Evolutionary conservation across 2,113 vertebrate species (phyloP), one percentile per base, ranked within the genome.

Genomic region (Phyllostomus hastatus): DNA sequence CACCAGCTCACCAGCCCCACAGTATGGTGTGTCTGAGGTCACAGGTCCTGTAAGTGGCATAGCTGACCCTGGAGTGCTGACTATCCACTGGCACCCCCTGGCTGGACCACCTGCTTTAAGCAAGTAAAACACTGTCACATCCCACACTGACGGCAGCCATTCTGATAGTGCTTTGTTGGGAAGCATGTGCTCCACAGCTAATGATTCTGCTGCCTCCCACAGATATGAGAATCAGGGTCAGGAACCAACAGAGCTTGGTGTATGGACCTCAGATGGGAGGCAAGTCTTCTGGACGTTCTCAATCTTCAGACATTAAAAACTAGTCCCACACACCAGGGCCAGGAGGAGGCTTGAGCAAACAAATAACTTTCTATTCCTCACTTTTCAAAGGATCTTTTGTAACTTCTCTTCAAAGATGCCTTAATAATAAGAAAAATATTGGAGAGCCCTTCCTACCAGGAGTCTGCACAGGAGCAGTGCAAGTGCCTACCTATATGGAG

Each of bases 241-340:
- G 87, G 46, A 86, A 69, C 5, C 70, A 61, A 2, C 11, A 69
- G 50, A 85, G 54, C 43, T 5, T 48, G 7, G 28, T 20, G 24
- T 28, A 11, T 2, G 11, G 90, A 75, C 19, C 17, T 93, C 26
- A 19, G 82, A 84, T 12, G 20, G 16, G 28, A 94, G 15, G 33
- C 20, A 54, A 69, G 24, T 73, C 46, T 66, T 85, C 95, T 73
- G n/a, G 28, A 93, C 79, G 43, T 93, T 94, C 89, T 95, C 75
- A 33, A 70, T 76, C 19, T 43, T 57, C 83, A 86, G 31, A 86
- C n/a, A 79, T 89, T 91, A 72, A 91, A 93, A 72, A 75, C 8
- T 66, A 50, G 43, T 35, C 52, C 72, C 35, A 50, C 28, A 64
- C 20, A 59, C 14, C 3, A 41, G 57, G 46, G 79, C 31, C n/a